Conservation (phyloP, 2,888 invertebrate species). For the Aquatica leii region DNA sequence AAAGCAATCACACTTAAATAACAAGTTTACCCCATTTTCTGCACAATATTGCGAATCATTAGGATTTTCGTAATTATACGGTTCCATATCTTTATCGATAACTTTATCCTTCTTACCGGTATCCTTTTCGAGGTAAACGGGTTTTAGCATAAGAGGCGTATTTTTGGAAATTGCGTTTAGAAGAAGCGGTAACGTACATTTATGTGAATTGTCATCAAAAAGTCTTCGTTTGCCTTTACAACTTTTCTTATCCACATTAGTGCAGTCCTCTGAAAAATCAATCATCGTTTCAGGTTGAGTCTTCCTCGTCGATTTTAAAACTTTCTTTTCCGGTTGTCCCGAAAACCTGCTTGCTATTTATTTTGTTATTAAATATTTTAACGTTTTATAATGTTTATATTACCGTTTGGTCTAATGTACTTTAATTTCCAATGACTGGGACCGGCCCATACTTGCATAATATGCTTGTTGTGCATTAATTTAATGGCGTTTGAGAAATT, state of each 20-base stretch:
- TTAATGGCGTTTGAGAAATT: constrained; percentile 70
- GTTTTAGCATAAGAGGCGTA: constrained; percentile 22
- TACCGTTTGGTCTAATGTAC: constrained; percentile 51
- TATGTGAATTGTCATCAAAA: background rate
- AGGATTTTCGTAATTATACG: constrained; percentile 66
- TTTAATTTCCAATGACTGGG: constrained; percentile 84
- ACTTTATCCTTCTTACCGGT: background rate
- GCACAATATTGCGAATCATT: constrained; percentile 65
- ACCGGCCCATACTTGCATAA: constrained; percentile 75
- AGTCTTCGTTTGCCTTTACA: constrained; percentile 1
- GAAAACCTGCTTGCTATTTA: constrained; percentile 36
- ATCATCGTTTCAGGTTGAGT: constrained; percentile 12
- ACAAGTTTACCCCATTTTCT: constrained; percentile 22
- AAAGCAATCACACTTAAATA: background rate
- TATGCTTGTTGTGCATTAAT: constrained; percentile 53
- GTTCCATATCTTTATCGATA: constrained; percentile 48
- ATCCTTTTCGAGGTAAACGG: constrained; percentile 16
- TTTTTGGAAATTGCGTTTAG: background rate
- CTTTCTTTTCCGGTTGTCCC: constrained; percentile 31
- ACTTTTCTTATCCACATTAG: background rate
- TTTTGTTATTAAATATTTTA: background rate
- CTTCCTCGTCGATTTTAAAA: constrained; percentile 9
- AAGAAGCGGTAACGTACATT: constrained; percentile 29
- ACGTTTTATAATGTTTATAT: background rate
- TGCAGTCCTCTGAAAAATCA: background rate